Evolutionary conservation across 2,888 invertebrate species (phyloP), one percentile per base, ranked within the genome.

Genomic region (Lasioglossum malachurum): DNA sequence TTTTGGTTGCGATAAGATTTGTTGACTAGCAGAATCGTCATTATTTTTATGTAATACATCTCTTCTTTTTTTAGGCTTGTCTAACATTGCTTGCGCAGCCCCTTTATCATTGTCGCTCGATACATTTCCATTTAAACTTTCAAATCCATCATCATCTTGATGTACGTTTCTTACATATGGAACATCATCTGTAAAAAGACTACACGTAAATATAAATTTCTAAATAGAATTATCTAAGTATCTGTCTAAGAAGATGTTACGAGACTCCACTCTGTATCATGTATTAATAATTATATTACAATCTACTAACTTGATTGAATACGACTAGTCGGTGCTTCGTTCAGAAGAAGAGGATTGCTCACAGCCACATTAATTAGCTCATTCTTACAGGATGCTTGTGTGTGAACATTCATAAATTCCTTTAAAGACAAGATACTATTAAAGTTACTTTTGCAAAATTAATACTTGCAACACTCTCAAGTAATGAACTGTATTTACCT

Each of bases 61-160:
- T 31, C 77, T 75, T n/a, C 79, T 78, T 23, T 72, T 81, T 38
- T 86, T 86, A 60, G 38, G 75, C 53, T 83, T 83, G 10, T 79
- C 83, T 16, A 74, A 46, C n/a, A 77, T 53, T 46, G 57, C 38
- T 31, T 75, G 85, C 4, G 80, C 77, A 49, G 75, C 38, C 14
- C 76, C 81, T 82, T 83, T 91, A 71, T 96, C 96, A 92, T 97
- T 97, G 79, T 96, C 97, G 92, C 97, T 97, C 0, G 98, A 98
- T 89, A 97, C 97, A 94, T 98, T 98, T 16, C 98, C 98, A 92
- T 98, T 98, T 14, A 98, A 96, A 94, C 98, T 98, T 95, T 98
- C 98, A 93, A 98, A 98, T 23, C 98, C 98, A 93, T 98, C 98
- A 93, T 98, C 98, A 88, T 93, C 98, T 96, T 94, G 95, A 87